These are phyloP conservation scores for Acronicta psi DNA, from an alignment of 2,888 invertebrate species.

Conservation along the genomic window DNA sequence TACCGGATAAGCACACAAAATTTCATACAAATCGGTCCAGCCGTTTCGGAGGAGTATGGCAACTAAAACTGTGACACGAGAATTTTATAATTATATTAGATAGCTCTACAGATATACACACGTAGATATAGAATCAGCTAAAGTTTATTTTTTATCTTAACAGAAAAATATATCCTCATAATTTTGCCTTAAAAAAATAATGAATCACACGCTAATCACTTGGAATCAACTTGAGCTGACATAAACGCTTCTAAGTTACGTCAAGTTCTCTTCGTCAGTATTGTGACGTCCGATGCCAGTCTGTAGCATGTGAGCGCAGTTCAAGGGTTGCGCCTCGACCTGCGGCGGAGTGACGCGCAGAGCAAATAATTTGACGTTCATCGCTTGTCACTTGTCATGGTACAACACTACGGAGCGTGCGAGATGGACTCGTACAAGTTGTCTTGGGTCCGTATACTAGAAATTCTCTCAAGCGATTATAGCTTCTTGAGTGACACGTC, in stretches of 20 bases:
- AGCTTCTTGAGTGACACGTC: too few relatives aligned
- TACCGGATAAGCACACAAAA: too few relatives aligned
- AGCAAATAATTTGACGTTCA: constrained; percentile 62
- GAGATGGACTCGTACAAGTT: constrained; percentile 4
- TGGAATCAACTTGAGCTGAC: constrained; percentile 24
- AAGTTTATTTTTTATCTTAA: too few relatives aligned
- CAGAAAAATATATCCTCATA: too few relatives aligned
- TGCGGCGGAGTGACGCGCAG: constrained; percentile 52
- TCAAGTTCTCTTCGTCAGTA: constrained; percentile 43
- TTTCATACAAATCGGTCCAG: too few relatives aligned
- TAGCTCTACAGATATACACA: too few relatives aligned
- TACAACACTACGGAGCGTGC: constrained; percentile 29
- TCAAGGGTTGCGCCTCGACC: constrained; percentile 58
- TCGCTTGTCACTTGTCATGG: constrained; percentile 53
- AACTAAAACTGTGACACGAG: too few relatives aligned
- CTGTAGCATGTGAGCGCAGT: constrained; percentile 28
- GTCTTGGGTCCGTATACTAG: neutral
- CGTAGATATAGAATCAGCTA: too few relatives aligned
- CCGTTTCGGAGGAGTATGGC: too few relatives aligned
- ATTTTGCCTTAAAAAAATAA: constrained; percentile 8
- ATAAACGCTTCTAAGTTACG: constrained; percentile 48
- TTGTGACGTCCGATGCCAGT: constrained; percentile 56
- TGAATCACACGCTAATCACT: constrained; percentile 22
- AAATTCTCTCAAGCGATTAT: too few relatives aligned
- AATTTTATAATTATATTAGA: too few relatives aligned